phyloP scores from a whole-genome alignment of 2,888 invertebrate genomes.

The Hypsopygia costalis region DNA sequence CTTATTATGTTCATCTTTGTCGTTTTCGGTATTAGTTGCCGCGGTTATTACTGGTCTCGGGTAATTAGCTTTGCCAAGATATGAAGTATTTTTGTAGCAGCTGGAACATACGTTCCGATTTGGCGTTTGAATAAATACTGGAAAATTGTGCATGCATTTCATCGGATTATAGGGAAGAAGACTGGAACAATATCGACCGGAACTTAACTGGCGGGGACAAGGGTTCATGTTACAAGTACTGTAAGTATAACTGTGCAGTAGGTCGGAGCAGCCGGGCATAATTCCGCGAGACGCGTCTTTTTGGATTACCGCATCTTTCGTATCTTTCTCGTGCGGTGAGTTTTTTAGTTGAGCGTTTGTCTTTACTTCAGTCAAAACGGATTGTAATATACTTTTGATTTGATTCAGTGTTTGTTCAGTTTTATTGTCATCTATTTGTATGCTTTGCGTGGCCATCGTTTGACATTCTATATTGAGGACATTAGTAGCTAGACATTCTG shows the following conservation, averaged over 20 bases:
- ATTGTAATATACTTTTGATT: slow-evolving; percentile 60
- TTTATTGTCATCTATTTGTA: slow-evolving; percentile 38
- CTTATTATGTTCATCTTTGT: slow-evolving; percentile 23
- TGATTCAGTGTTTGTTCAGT: slow-evolving; percentile 57
- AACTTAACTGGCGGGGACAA: slow-evolving; percentile 37
- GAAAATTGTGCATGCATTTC: slow-evolving; percentile 51
- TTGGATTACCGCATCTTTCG: slow-evolving; percentile 55
- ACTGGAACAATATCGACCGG: slow-evolving; percentile 28
- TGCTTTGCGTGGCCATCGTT: slow-evolving; percentile 28
- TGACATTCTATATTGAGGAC: slow-evolving; percentile 40
- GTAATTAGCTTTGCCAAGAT: not conserved
- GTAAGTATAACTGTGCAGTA: slow-evolving; percentile 50
- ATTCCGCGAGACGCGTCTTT: slow-evolving; percentile 46
- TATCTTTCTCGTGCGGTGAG: slow-evolving; percentile 26
- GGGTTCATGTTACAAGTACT: slow-evolving; percentile 45
- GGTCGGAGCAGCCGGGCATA: slow-evolving; percentile 38
- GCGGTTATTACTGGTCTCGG: slow-evolving; percentile 24
- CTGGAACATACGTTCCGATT: slow-evolving; percentile 36
- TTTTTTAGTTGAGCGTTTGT: slow-evolving; percentile 35
- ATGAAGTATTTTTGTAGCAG: slow-evolving; percentile 36
- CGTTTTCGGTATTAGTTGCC: slow-evolving; percentile 49
- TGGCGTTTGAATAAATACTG: slow-evolving; percentile 46
- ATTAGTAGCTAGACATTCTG: slow-evolving; percentile 34
- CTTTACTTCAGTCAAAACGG: slow-evolving; percentile 61
- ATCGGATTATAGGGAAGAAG: slow-evolving; percentile 24